Percentiles rank a stretch among this genome's conserved stretches.
Evolutionary conservation across 2,797 vertebrate species (phyloP).

Genomic region (Alouatta caraya): DNA sequence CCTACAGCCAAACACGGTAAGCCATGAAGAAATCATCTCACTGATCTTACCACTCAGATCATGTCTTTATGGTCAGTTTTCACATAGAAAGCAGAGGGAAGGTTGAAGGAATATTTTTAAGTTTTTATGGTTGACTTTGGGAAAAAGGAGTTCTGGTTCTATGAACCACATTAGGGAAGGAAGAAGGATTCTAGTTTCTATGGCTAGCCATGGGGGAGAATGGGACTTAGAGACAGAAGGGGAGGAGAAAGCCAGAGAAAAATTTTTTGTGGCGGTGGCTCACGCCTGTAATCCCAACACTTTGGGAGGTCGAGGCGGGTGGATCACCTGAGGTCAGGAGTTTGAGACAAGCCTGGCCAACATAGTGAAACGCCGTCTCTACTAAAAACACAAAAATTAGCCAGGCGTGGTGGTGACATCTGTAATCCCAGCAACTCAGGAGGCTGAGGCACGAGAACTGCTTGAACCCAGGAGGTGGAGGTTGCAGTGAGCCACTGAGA

Average conservation of each 20-base stretch:
- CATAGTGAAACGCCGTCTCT: no score
- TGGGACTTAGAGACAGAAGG: background rate
- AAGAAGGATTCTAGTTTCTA: background rate
- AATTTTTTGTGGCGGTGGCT: background rate
- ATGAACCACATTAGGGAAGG: background rate
- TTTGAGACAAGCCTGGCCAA: no score
- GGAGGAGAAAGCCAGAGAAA: background rate
- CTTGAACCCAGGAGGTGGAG: no score
- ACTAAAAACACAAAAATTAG: no score
- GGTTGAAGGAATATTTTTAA: background rate
- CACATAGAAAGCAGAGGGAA: background rate
- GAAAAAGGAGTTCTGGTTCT: background rate
- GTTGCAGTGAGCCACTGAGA: no score
- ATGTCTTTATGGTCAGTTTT: background rate
- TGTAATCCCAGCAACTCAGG: no score
- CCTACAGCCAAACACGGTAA: background rate
- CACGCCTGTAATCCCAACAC: no score
- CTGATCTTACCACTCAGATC: background rate
- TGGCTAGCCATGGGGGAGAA: background rate
- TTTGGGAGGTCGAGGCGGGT: no score
- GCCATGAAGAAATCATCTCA: no score
- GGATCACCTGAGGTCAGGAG: no score
- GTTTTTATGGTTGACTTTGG: background rate
- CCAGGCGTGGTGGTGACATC: no score
- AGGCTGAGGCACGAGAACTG: no score